Evolutionary conservation across 2,888 invertebrate genomes (phyloP).

Genomic region (Cistogaster globosa): DNA sequence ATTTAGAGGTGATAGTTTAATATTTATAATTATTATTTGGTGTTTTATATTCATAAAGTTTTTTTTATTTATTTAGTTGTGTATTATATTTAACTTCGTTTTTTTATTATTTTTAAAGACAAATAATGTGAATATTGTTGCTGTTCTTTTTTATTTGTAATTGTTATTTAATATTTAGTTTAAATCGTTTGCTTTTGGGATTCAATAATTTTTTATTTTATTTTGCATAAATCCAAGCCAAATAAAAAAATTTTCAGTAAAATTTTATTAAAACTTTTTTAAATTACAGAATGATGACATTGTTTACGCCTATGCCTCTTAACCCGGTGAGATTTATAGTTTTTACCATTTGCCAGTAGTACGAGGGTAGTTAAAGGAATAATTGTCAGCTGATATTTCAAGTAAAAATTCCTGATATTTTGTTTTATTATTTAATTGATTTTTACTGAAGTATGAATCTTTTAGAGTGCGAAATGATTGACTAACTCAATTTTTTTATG

Average conservation of each 20-base stretch:
- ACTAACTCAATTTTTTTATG: too few relatives aligned
- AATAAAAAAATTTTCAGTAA: background rate
- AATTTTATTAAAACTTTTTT: constrained; percentile 2
- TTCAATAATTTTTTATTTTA: constrained; percentile 35
- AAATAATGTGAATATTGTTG: constrained; percentile 7
- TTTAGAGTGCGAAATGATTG: too few relatives aligned
- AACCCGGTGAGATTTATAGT: too few relatives aligned
- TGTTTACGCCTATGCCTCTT: background rate
- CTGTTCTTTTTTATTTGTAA: too few relatives aligned
- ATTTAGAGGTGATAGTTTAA: background rate
- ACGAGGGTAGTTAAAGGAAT: too few relatives aligned
- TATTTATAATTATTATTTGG: background rate
- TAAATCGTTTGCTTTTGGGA: constrained; percentile 36
- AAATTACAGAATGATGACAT: constrained; percentile 8
- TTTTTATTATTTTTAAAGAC: constrained; percentile 21
- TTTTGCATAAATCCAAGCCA: background rate
- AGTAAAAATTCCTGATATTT: too few relatives aligned
- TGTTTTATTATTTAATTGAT: too few relatives aligned
- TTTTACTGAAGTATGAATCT: too few relatives aligned
- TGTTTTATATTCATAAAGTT: background rate
- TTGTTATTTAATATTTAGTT: too few relatives aligned
- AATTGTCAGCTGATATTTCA: too few relatives aligned
- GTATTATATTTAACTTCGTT: background rate
- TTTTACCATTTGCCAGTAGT: too few relatives aligned
- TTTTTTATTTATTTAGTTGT: too few relatives aligned